Evolutionary conservation across 2,888 invertebrate genomes (phyloP).

Genomic region (Napeogenes inachia): DNA sequence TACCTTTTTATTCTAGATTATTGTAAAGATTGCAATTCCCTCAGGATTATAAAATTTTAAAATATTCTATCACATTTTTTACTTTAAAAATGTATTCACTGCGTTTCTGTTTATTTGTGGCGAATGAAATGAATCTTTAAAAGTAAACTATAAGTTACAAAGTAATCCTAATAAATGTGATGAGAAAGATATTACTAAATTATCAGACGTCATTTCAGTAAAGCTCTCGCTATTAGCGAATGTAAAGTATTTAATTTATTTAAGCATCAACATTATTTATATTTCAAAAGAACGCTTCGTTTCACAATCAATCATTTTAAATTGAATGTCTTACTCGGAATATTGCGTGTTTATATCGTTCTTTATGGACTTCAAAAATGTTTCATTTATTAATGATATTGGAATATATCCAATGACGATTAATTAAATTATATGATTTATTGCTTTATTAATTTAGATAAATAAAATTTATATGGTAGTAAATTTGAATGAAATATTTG

Average conservation of each 20-base stretch:
- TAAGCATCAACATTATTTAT: constrained; percentile 24
- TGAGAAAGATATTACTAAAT: no score
- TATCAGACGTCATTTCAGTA: neutral
- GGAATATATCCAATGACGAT: constrained; percentile 16
- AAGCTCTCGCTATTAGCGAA: neutral
- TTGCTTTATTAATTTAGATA: constrained; percentile 1
- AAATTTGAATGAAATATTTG: no score
- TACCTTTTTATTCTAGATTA: no score
- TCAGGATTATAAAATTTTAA: no score
- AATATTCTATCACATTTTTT: no score
- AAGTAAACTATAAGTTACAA: no score
- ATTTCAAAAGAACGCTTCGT: constrained; percentile 22
- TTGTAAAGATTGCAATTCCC: no score
- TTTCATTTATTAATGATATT: constrained; percentile 22
- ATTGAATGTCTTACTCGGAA: constrained; percentile 33
- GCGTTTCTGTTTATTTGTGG: no score
- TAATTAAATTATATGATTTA: constrained; percentile 16
- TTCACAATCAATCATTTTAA: constrained; percentile 34
- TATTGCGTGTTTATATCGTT: constrained; percentile 30
- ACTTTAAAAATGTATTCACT: no score
- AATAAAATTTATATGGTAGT: neutral
- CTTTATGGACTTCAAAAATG: constrained; percentile 27
- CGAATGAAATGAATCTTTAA: no score
- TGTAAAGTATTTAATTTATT: constrained; percentile 16
- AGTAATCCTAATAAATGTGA: no score